Evolutionary conservation across 2,797 vertebrate genomes (phyloP).

Genomic region (Acomys russatus): DNA sequence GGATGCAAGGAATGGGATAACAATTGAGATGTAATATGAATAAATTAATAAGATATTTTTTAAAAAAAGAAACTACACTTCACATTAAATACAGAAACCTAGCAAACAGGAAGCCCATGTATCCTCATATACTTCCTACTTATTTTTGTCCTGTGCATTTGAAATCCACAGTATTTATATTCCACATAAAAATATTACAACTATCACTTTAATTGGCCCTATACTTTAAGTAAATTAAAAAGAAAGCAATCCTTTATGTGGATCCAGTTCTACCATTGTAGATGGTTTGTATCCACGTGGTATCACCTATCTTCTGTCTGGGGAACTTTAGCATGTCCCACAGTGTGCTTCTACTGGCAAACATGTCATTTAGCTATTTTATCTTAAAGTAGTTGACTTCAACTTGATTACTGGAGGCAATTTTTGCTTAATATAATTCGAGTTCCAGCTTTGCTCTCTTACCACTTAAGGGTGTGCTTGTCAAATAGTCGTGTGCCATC

Average conservation of each 20-base stretch:
- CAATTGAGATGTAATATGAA: too few relatives aligned
- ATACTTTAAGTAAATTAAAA: background rate
- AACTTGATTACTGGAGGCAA: conserved; percentile 13
- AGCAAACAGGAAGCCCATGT: background rate
- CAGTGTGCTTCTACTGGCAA: background rate
- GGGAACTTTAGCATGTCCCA: background rate
- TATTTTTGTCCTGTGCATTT: background rate
- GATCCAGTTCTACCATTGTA: background rate
- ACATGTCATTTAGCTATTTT: background rate
- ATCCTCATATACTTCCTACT: background rate
- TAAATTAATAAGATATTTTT: too few relatives aligned
- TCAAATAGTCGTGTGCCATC: background rate
- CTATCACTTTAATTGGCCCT: background rate
- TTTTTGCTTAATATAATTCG: conserved; percentile 2
- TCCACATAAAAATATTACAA: background rate
- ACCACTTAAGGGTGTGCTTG: background rate
- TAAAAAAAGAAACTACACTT: background rate
- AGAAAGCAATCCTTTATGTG: background rate
- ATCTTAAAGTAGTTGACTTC: background rate
- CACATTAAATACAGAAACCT: background rate
- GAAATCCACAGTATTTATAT: background rate
- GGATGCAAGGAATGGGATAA: too few relatives aligned
- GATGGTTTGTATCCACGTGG: background rate
- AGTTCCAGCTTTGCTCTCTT: background rate
- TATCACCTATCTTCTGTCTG: background rate